phyloP scores from a whole-genome alignment of 2,797 vertebrate genomes.

The Pseudochaenichthys georgianus region DNA sequence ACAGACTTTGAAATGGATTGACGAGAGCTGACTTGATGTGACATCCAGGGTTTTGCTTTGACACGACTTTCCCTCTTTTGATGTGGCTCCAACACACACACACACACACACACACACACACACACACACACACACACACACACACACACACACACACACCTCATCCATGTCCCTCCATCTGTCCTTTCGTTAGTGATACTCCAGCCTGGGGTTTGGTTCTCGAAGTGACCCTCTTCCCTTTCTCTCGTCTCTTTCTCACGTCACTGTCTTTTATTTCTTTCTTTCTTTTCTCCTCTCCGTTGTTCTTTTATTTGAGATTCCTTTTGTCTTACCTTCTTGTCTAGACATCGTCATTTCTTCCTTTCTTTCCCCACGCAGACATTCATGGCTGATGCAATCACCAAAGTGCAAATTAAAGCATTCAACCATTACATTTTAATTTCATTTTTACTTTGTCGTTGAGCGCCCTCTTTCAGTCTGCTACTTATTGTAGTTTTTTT shows the following conservation, averaged over 20 bases:
- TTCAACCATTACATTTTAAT: not conserved
- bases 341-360: not conserved
- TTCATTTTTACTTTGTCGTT: not conserved
- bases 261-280: not conserved
- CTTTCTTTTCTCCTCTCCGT: not conserved
- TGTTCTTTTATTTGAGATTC: not conserved
- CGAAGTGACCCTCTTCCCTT: not conserved
- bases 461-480: too few relatives aligned
- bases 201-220: conserved; percentile 42
- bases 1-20: conserved; percentile 73
- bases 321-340: not conserved
- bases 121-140: conserved; percentile 25
- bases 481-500: not conserved
- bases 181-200: conserved; percentile 62
- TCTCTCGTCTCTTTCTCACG: not conserved
- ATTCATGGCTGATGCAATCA: not conserved
- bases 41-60: conserved; percentile 72
- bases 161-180: conserved; percentile 52
- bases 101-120: conserved; percentile 20
- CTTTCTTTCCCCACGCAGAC: not conserved
- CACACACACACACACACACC: conserved; percentile 23
- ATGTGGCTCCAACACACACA: conserved; percentile 52
- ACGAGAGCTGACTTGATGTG: conserved; percentile 62
- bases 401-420: not conserved
- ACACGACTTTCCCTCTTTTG: conserved; percentile 63